A percentile compares a stretch with the other conserved stretches of the same genome.
These are phyloP conservation scores for Trichomycterus rosablanca DNA, from an alignment of 2,113 vertebrate species.

Conservation along the genomic window DNA sequence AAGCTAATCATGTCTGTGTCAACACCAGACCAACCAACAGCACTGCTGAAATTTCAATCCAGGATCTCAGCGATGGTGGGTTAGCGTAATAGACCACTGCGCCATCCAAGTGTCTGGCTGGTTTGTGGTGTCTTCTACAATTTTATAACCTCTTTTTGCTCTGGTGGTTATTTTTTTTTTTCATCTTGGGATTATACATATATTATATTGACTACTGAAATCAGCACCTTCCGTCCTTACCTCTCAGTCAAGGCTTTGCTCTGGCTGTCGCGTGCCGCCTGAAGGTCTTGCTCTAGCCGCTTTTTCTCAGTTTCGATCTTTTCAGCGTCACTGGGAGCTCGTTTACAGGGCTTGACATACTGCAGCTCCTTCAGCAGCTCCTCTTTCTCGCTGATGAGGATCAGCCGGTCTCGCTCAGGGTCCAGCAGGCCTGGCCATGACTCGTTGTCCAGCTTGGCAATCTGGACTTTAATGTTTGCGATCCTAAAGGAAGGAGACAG, in stretches of 20 bases:
- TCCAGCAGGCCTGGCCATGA: conserved; percentile 95
- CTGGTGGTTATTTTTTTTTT: too few relatives aligned
- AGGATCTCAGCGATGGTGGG: too few relatives aligned
- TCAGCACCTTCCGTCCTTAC: too few relatives aligned
- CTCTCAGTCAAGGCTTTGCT: conserved; percentile 94
- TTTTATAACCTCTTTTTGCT: too few relatives aligned
- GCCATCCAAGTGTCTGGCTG: too few relatives aligned
- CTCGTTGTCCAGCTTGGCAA: conserved; percentile 91
- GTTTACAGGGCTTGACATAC: conserved; percentile 78
- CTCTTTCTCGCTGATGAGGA: conserved; percentile 95
- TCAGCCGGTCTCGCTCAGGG: conserved; percentile 89
- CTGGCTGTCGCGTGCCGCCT: conserved; percentile 88
- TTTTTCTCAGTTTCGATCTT: conserved; percentile 82
- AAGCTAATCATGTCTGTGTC: too few relatives aligned
- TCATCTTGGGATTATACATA: too few relatives aligned
- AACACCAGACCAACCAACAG: too few relatives aligned
- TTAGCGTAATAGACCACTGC: too few relatives aligned
- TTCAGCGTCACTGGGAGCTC: conserved; percentile 78
- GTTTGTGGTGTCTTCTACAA: too few relatives aligned
- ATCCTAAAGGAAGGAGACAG: conserved; percentile 79
- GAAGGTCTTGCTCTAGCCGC: conserved; percentile 87
- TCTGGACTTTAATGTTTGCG: conserved; percentile 90
- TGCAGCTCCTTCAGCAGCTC: conserved; percentile 95
- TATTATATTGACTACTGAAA: too few relatives aligned
- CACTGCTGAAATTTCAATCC: too few relatives aligned